A percentile compares a stretch with the other conserved stretches of the same genome.
Conservation (phyloP, 2,797 vertebrate species). For the Thamnophis elegans region DNA sequence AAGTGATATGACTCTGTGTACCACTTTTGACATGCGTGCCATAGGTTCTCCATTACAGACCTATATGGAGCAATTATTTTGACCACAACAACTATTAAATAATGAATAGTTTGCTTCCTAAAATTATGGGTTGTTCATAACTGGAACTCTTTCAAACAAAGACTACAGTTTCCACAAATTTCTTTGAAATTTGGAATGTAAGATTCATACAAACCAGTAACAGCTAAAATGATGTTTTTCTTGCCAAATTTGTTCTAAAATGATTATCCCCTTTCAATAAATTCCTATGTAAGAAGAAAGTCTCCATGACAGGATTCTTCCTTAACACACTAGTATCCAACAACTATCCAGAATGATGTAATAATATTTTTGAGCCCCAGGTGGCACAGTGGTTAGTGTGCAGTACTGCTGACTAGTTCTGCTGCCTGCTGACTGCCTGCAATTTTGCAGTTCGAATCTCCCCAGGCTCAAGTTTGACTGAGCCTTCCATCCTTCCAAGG, state of each 20-base stretch:
- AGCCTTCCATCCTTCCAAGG: no score
- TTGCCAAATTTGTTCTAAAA: background rate
- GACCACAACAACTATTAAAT: background rate
- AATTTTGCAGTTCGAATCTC: no score
- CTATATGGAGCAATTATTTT: no score
- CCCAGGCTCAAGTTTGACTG: no score
- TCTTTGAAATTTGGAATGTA: background rate
- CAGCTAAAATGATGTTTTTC: background rate
- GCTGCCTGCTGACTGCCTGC: no score
- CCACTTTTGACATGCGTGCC: no score
- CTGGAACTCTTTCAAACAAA: background rate
- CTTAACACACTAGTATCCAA: background rate
- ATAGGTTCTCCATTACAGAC: no score
- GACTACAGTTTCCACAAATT: background rate
- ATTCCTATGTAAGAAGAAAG: background rate
- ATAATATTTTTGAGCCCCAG: no score
- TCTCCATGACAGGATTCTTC: background rate
- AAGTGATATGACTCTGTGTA: no score
- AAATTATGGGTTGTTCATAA: background rate
- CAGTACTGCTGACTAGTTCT: no score
- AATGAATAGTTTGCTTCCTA: background rate
- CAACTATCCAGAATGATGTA: background rate
- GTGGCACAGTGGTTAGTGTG: no score
- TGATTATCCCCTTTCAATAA: background rate
- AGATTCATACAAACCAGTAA: background rate